Evolutionary conservation across 2,113 vertebrate species (phyloP).

Genomic region (Alouatta palliata): DNA sequence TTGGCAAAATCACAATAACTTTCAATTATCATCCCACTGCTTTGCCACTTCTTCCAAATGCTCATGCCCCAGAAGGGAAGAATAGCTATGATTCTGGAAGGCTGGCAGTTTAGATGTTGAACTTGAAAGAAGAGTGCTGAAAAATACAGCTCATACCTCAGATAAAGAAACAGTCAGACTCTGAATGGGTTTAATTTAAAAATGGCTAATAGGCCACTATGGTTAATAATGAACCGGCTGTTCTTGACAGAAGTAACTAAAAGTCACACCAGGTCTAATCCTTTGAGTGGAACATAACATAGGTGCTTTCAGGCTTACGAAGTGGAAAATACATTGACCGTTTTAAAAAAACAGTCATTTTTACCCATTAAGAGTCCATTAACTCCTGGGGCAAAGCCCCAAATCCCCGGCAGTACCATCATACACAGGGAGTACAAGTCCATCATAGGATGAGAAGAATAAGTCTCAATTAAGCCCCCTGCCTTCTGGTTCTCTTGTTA

Average conservation of each 20-base stretch:
- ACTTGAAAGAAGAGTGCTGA: background rate
- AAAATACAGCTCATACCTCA: background rate
- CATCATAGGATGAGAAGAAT: background rate
- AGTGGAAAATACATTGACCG: background rate
- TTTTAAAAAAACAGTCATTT: conserved; percentile 27
- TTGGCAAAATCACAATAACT: conserved; percentile 6
- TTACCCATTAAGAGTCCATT: conserved; percentile 60
- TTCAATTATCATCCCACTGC: background rate
- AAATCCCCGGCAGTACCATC: background rate
- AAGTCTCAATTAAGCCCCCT: conserved; percentile 18
- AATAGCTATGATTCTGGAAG: background rate
- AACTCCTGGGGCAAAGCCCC: conserved; percentile 38
- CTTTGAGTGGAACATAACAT: conserved; percentile 11
- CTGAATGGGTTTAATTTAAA: conserved; percentile 25
- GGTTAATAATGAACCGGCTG: background rate
- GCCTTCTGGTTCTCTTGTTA: background rate
- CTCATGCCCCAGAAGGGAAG: background rate
- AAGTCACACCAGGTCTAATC: background rate
- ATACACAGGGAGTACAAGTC: background rate
- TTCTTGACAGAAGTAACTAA: background rate
- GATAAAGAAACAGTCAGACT: background rate
- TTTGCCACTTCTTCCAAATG: background rate
- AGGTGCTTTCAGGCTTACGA: background rate
- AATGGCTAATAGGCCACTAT: background rate
- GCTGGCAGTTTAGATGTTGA: background rate